Evolutionary conservation across 1,140 invertebrate species (phyloP).

Genomic region (Drosophila navojoa): DNA sequence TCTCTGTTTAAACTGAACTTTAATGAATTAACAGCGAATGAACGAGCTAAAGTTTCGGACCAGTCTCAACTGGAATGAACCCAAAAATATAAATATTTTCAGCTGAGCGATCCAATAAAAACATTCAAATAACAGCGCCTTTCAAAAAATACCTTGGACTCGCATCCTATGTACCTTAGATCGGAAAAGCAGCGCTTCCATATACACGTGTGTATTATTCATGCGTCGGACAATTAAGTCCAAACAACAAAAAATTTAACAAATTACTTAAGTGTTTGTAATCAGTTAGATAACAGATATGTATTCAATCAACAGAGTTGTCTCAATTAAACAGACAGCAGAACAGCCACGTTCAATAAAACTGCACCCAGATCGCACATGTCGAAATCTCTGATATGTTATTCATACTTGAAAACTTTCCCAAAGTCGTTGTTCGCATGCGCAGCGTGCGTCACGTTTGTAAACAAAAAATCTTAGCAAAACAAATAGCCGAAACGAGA

Average conservation of each 20-base stretch:
- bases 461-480: conserved; percentile 30
- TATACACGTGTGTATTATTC: conserved; percentile 33
- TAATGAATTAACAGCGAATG: conserved; percentile 39
- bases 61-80: conserved; percentile 36
- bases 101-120: conserved; percentile 33
- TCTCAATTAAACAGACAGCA: conserved; percentile 21
- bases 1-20: conserved; percentile 27
- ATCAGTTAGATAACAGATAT: conserved; percentile 52
- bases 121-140: background rate
- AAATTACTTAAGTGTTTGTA: conserved; percentile 16
- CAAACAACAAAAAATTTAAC: conserved; percentile 10
- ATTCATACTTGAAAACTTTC: conserved; percentile 27
- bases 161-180: conserved; percentile 32
- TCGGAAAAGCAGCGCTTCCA: background rate
- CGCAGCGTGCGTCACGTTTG: conserved; percentile 58
- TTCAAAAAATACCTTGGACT: conserved; percentile 24
- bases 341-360: conserved; percentile 11
- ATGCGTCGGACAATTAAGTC: conserved; percentile 40
- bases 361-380: conserved; percentile 8
- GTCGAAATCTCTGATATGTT: background rate
- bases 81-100: conserved; percentile 8
- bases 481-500: conserved; percentile 20
- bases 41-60: conserved; percentile 26
- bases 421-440: conserved; percentile 42
- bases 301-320: conserved; percentile 38